phyloP scores from a whole-genome alignment of 1,140 invertebrate genomes.

The Apis florea region DNA sequence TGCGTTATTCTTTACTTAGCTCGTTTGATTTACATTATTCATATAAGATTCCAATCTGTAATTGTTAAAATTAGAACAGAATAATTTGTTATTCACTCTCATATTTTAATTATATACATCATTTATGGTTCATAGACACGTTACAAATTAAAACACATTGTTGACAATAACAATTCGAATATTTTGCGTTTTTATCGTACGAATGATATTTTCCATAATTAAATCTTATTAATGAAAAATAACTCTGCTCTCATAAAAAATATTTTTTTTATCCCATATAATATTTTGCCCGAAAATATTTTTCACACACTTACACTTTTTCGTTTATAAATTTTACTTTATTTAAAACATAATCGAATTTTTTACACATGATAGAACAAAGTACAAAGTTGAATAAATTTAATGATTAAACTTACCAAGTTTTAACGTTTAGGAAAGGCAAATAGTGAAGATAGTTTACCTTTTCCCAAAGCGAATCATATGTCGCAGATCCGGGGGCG shows the following conservation, averaged over 20 bases:
- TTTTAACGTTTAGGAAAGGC: background rate
- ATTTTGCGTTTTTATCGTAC: background rate
- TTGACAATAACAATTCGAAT: background rate
- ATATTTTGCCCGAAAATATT: background rate
- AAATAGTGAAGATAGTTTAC: constrained; percentile 51
- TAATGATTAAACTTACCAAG: background rate
- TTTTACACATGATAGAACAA: background rate
- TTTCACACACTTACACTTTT: background rate
- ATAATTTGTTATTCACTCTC: background rate
- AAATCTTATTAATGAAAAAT: background rate
- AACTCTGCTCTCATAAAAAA: background rate
- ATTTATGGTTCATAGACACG: background rate
- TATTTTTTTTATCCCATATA: background rate
- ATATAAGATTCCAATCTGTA: constrained; percentile 50
- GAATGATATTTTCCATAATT: background rate
- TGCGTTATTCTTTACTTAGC: constrained; percentile 41
- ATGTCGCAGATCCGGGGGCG: constrained; percentile 62
- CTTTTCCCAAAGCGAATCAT: constrained; percentile 62
- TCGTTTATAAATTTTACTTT: background rate
- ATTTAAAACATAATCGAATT: background rate
- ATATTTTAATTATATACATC: background rate
- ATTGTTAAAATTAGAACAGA: constrained; percentile 1
- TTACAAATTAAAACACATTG: background rate
- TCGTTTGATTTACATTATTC: constrained; percentile 41
- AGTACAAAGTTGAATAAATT: background rate